A percentile compares a stretch with the other conserved stretches of the same genome.
Conservation (phyloP, 2,797 vertebrate genomes). For the Chelonia mydas region DNA sequence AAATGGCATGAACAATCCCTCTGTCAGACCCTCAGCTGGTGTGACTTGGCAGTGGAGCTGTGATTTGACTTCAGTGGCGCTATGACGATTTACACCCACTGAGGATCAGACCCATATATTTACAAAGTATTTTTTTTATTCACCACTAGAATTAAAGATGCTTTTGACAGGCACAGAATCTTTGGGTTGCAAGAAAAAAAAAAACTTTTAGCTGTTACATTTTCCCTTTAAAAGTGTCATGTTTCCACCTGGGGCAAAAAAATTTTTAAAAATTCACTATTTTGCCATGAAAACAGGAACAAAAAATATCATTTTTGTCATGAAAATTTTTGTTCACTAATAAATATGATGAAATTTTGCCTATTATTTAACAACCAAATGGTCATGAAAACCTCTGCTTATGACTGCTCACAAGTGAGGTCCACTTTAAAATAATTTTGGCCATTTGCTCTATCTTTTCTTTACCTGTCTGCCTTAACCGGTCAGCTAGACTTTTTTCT, state of each 20-base stretch:
- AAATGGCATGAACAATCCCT: not conserved
- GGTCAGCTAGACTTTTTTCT: not conserved
- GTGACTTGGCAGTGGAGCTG: not conserved
- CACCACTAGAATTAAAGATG: not conserved
- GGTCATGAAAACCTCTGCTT: not conserved
- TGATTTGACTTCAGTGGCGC: not conserved
- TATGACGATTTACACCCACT: not conserved
- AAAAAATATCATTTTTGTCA: not conserved
- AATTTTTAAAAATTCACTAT: not conserved
- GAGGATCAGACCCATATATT: not conserved
- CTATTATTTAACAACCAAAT: not conserved
- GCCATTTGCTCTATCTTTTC: not conserved
- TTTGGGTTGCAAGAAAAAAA: not conserved
- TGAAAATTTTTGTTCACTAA: not conserved
- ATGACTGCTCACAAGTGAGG: not conserved
- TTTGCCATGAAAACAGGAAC: not conserved
- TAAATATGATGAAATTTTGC: not conserved
- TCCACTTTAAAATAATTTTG: not conserved
- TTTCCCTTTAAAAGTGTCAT: not conserved
- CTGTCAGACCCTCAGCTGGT: not conserved
- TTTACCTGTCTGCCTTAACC: not conserved
- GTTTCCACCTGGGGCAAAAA: not conserved
- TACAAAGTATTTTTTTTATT: constrained; percentile 9
- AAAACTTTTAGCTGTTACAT: not conserved
- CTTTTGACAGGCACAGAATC: not conserved